phyloP scores from a whole-genome alignment of 2,888 invertebrate genomes.

The Timema podura region DNA sequence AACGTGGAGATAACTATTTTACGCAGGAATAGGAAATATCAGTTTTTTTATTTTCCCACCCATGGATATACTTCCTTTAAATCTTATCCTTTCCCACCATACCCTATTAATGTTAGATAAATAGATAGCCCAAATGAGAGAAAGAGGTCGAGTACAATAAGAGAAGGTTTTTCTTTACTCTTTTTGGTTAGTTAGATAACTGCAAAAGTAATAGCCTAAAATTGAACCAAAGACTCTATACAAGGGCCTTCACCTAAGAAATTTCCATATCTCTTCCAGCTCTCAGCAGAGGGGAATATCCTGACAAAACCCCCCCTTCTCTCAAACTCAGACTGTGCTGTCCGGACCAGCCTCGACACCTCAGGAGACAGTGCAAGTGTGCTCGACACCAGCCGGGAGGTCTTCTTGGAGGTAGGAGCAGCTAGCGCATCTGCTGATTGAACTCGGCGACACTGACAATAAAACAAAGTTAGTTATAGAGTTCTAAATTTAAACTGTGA shows the following conservation, averaged over 20 bases:
- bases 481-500: too few species aligned
- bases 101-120: too few species aligned
- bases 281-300: slow-evolving; percentile 85
- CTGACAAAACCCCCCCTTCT: slow-evolving; percentile 84
- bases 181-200: slow-evolving; percentile 13
- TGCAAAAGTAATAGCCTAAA: slow-evolving; percentile 24
- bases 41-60: too few species aligned
- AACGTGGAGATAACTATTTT: too few species aligned
- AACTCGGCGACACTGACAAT: slow-evolving; percentile 60
- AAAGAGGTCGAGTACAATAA: too few species aligned
- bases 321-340: slow-evolving; percentile 72
- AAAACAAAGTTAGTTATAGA: background rate
- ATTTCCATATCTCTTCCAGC: slow-evolving; percentile 77
- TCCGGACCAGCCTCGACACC: slow-evolving; percentile 71
- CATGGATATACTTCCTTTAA: too few species aligned
- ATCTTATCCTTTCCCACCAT: too few species aligned
- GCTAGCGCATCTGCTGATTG: slow-evolving; percentile 67
- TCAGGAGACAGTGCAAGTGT: slow-evolving; percentile 59
- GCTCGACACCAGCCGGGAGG: slow-evolving; percentile 39
- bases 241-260: slow-evolving; percentile 57
- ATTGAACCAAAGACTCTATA: background rate
- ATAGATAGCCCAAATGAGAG: too few species aligned
- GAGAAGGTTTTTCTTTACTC: too few species aligned
- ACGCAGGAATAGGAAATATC: too few species aligned
- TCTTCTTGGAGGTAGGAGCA: slow-evolving; percentile 28